These are phyloP conservation scores for Campoletis sonorensis DNA, from an alignment of 1,140 invertebrate species.

Conservation along the genomic window DNA sequence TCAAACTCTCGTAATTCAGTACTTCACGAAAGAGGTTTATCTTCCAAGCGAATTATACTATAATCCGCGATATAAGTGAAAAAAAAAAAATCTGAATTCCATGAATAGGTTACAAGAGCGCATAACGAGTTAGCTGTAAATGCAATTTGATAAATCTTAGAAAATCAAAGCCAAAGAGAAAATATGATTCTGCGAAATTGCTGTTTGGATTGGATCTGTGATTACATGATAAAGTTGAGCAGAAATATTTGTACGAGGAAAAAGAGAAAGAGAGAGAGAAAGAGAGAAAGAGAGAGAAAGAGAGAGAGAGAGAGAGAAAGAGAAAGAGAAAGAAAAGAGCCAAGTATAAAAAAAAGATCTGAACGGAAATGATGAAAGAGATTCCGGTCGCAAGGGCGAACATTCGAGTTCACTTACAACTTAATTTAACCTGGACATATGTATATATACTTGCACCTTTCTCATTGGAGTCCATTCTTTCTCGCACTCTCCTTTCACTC, in stretches of 20 bases:
- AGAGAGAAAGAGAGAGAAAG: no score
- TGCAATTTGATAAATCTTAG: background rate
- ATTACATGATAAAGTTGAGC: background rate
- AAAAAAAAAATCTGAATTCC: no score
- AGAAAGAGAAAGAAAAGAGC: no score
- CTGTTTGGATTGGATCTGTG: background rate
- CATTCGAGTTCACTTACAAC: constrained; percentile 32
- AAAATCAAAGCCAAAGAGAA: background rate
- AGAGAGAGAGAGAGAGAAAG: no score
- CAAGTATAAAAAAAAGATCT: background rate
- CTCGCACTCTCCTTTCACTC: constrained; percentile 1
- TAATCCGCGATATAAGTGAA: no score
- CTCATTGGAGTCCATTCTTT: background rate
- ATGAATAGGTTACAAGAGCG: no score
- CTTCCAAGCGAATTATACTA: no score
- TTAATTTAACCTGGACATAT: constrained; percentile 25
- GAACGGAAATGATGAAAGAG: constrained; percentile 18
- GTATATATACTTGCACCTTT: background rate
- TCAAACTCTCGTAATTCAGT: no score
- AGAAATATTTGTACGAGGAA: background rate
- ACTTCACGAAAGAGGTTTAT: no score
- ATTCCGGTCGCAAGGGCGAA: constrained; percentile 2
- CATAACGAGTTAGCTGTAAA: no score
- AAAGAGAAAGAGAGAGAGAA: no score
- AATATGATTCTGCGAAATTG: background rate